Conservation (phyloP, 92 coral and sea anemone species). For the Ricordea florida region DNA sequence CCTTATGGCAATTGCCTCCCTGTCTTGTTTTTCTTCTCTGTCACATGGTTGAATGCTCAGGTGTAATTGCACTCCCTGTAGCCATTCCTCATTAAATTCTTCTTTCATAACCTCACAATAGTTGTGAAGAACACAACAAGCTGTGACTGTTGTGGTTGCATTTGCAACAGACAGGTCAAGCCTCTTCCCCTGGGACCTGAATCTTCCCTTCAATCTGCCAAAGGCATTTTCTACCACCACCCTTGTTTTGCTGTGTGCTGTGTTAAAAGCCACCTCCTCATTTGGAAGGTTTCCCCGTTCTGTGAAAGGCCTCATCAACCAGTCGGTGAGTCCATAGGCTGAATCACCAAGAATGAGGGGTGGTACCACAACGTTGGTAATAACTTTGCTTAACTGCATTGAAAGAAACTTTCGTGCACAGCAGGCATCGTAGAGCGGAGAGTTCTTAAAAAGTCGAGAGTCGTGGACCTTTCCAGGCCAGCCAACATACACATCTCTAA, state of each 20-base stretch:
- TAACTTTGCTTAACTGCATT: constrained; percentile 28
- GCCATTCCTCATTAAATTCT: constrained; percentile 47
- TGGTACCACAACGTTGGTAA: constrained; percentile 46
- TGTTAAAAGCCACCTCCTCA: constrained; percentile 47
- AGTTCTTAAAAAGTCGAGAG: constrained; percentile 50
- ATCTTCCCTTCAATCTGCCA: constrained; percentile 50
- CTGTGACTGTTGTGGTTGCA: not conserved
- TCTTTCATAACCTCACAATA: constrained; percentile 41
- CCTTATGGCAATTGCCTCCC: constrained; percentile 28
- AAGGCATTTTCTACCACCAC: constrained; percentile 57
- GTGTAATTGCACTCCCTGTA: constrained; percentile 29
- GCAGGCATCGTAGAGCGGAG: constrained; percentile 42
- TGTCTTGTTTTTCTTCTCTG: constrained; percentile 35
- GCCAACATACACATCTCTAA: constrained; percentile 37
- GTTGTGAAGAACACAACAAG: constrained; percentile 40
- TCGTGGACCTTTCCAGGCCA: constrained; percentile 66
- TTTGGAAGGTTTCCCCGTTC: constrained; percentile 49
- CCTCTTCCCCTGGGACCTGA: constrained; percentile 38
- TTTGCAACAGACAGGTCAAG: constrained; percentile 21
- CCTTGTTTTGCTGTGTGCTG: constrained; percentile 45
- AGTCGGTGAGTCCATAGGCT: constrained; percentile 51
- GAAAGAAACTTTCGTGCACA: constrained; percentile 49
- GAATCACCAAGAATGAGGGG: constrained; percentile 61
- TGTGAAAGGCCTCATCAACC: constrained; percentile 58
- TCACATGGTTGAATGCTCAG: constrained; percentile 22